Percentiles rank a stretch among this genome's conserved stretches.
Evolutionary conservation across 2,797 vertebrate genomes (phyloP).

Genomic region (Gouania willdenowi): DNA sequence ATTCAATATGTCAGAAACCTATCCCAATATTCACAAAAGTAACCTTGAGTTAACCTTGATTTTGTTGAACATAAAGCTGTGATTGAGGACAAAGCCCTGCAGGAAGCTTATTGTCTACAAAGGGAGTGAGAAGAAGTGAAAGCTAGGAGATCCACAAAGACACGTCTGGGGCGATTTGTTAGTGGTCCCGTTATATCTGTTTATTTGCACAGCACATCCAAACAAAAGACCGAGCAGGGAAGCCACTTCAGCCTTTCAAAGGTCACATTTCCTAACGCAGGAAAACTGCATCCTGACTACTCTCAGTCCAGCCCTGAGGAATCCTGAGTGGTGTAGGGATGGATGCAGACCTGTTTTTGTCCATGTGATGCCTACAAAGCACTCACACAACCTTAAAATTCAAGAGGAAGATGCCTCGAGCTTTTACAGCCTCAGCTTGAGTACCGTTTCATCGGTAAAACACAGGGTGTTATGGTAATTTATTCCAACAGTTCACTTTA

Average conservation of each 20-base stretch:
- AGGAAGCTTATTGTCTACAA: constrained; percentile 8
- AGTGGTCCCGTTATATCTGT: constrained; percentile 50
- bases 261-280: constrained; percentile 76
- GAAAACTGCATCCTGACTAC: constrained; percentile 74
- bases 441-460: background rate
- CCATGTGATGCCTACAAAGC: background rate
- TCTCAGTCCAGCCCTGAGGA: constrained; percentile 20
- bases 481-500: constrained; percentile 11
- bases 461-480: background rate
- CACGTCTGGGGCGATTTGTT: constrained; percentile 21
- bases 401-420: background rate
- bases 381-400: background rate
- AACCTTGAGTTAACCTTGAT: too few relatives aligned
- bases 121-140: constrained; percentile 6
- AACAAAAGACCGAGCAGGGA: constrained; percentile 73
- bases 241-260: constrained; percentile 72
- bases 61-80: too few relatives aligned
- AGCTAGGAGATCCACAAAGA: constrained; percentile 11
- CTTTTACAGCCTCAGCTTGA: background rate
- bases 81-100: constrained; percentile 17
- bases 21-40: too few relatives aligned
- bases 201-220: constrained; percentile 77
- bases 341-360: constrained; percentile 11
- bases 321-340: constrained; percentile 1
- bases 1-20: too few relatives aligned